A percentile compares a stretch with the other conserved stretches of the same genome.
Evolutionary conservation across 2,797 vertebrate genomes (phyloP).

Genomic region (Coreius guichenoti): DNA sequence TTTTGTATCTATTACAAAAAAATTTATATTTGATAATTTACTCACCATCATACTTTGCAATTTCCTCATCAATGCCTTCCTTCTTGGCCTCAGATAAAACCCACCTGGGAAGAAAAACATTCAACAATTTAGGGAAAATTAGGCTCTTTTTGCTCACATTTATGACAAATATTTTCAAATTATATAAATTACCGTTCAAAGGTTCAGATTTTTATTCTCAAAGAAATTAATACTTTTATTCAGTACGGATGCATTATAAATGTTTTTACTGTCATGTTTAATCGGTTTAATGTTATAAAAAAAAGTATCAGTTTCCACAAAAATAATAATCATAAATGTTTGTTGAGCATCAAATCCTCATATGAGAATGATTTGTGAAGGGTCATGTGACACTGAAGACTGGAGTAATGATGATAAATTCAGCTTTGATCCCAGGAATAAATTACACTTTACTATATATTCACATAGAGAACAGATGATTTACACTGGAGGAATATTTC

Average conservation of each 20-base stretch:
- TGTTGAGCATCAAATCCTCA: no score
- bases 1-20: no score
- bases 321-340: no score
- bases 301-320: no score
- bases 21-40: no score
- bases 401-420: neutral
- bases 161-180: neutral
- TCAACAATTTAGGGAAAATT: neutral
- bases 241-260: no score
- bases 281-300: no score
- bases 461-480: neutral
- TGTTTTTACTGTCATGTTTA: no score
- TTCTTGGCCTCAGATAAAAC: slow-evolving; percentile 94
- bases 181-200: no score
- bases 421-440: no score
- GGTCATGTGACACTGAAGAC: neutral
- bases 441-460: no score
- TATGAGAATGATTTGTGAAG: neutral
- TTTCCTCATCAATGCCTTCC: slow-evolving; percentile 93
- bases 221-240: neutral
- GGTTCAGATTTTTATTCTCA: neutral
- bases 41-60: slow-evolving; percentile 97
- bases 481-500: neutral
- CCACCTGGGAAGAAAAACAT: slow-evolving; percentile 81
- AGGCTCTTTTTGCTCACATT: neutral